Base-by-base conservation (phyloP, 2,113 vertebrate genomes). In the Dasypus novemcinctus region DNA sequence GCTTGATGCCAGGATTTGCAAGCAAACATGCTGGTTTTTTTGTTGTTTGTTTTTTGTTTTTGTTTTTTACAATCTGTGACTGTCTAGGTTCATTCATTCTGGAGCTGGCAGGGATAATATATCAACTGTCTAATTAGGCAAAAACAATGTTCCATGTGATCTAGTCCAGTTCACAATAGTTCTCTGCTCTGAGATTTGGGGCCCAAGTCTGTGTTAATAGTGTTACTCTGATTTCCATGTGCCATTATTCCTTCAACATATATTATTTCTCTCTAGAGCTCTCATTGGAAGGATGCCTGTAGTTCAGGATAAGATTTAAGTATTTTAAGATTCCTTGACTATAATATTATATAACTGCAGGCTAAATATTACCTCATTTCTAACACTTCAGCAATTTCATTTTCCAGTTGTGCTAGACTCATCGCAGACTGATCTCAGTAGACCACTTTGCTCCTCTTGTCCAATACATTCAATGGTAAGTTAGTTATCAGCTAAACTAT, bases 401-500 rank as follows among this genome's bases (percentile, higher is more conserved):
- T 59, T 41, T 71, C 72, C n/a, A 57, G 2, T 72, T 88, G 81
- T 76, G 46, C n/a, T 68, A 52, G 64, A 61, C 43, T 63, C 54
- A 83, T 43, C 76, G 76, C 71, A 81, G 84, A 91, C 17, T 93
- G 9, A 78, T 76, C 38, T 90, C 38, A 38, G 8, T 7, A 75
- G 64, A 88, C 66, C 75, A 78, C 38, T 61, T 87, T 66, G 69
- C 78, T 74, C 43, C 20, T 75, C 69, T 93, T 92, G 20, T n/a
- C 25, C 18, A 80, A 12, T 36, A 66, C 9, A 94, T 38, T 76
- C 36, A 36, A 41, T 43, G 79, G 69, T 93, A 84, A 85, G 38
- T 85, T 78, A 90, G 68, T 74, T 81, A 90, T 81, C 71, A 91
- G 66, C 23, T 52, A 96, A 54, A 7, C 29, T 61, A 54, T 91